Conservation (phyloP, 2,797 vertebrate species). For the Tadarida brasiliensis region DNA sequence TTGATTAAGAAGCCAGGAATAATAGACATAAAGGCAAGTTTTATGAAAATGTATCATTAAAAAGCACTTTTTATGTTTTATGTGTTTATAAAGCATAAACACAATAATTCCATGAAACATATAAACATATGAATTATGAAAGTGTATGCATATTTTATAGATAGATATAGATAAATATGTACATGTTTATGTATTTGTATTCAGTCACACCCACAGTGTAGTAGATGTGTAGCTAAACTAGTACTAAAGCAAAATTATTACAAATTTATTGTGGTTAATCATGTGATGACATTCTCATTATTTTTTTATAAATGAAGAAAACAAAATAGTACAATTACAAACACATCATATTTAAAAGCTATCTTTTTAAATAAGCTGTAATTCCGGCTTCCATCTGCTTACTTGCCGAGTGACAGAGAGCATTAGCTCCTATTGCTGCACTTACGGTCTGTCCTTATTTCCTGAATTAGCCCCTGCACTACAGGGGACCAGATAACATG, state of each 20-base stretch:
- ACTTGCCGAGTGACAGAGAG: not conserved
- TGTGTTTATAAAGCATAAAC: not conserved
- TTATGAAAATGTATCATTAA: not conserved
- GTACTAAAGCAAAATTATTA: not conserved
- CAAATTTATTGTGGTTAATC: slow-evolving; percentile 13
- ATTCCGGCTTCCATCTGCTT: not conserved
- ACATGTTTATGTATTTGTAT: not conserved
- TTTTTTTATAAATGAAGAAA: slow-evolving; percentile 27
- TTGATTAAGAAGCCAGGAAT: slow-evolving; percentile 13
- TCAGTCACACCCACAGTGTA: not conserved
- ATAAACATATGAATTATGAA: not conserved
- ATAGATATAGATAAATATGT: not conserved
- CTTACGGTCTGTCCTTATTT: not conserved
- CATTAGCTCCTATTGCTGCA: not conserved
- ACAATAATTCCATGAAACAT: not conserved
- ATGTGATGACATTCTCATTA: slow-evolving; percentile 41
- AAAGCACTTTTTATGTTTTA: not conserved
- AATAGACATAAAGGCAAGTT: not conserved
- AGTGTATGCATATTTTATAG: not conserved
- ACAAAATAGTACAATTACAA: not conserved
- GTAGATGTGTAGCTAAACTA: not conserved
- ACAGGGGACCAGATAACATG: slow-evolving; percentile 34
- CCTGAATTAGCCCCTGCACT: slow-evolving; percentile 20
- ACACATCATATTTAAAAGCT: not conserved
- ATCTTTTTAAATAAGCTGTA: not conserved